These are phyloP conservation scores for Spatulosminthurus flaviceps DNA, from an alignment of 2,888 invertebrate species.

Conservation along the genomic window DNA sequence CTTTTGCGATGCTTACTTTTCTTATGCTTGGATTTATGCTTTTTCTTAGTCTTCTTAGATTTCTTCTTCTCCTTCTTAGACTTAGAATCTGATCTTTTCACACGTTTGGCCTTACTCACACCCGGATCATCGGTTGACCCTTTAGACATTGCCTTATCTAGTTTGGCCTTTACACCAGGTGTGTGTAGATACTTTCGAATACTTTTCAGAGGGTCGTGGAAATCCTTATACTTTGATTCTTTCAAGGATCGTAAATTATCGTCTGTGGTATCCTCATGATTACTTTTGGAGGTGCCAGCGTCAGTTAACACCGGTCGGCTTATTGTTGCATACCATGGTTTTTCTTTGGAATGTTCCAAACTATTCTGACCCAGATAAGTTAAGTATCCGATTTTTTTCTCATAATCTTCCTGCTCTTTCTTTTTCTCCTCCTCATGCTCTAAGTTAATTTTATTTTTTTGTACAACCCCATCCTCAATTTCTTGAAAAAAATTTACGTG, in stretches of 20 bases:
- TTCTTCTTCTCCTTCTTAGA: conserved; percentile 65
- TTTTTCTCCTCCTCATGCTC: conserved; percentile 91
- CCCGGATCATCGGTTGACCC: conserved; percentile 64
- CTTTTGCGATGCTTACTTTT: conserved; percentile 54
- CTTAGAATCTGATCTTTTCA: conserved; percentile 55
- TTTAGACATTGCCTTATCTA: conserved; percentile 60
- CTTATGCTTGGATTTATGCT: conserved; percentile 65
- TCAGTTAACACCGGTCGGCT: conserved; percentile 40
- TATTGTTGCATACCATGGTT: conserved; percentile 80
- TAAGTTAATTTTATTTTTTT: conserved; percentile 71
- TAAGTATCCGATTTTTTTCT: conserved; percentile 95
- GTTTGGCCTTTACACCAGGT: conserved; percentile 59
- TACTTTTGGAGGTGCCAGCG: conserved; percentile 66
- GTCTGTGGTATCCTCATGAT: conserved; percentile 71
- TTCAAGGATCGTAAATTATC: conserved; percentile 53
- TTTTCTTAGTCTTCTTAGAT: conserved; percentile 66
- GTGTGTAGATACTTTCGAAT: conserved; percentile 72
- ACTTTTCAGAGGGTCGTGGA: conserved; percentile 78
- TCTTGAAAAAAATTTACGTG: conserved; percentile 90
- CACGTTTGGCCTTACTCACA: conserved; percentile 43
- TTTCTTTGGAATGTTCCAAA: conserved; percentile 82
- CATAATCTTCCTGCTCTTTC: conserved; percentile 93
- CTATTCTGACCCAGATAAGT: conserved; percentile 95
- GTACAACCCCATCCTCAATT: conserved; percentile 75
- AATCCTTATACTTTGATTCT: conserved; percentile 74